A percentile compares a stretch with the other conserved stretches of the same genome.
phyloP scores from a whole-genome alignment of 2,888 invertebrate species.

The Platypus cylindrus region DNA sequence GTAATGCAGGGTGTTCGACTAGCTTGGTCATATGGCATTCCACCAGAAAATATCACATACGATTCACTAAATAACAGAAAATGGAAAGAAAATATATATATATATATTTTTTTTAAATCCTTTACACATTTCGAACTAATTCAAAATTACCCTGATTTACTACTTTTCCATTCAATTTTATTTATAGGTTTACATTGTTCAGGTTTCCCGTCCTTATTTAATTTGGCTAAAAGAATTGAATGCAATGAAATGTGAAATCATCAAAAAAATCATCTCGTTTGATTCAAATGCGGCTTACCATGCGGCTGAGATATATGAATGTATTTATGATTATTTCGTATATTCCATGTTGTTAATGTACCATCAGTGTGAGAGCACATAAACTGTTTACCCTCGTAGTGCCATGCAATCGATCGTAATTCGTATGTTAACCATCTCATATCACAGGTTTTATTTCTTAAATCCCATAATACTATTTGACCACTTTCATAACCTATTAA shows the following conservation, averaged over 20 bases:
- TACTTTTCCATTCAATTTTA: conserved; percentile 91
- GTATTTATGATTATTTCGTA: conserved; percentile 64
- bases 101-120: background rate
- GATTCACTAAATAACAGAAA: conserved; percentile 65
- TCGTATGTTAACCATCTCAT: conserved; percentile 68
- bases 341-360: conserved; percentile 86
- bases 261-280: too few species aligned
- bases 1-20: conserved; percentile 88
- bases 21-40: conserved; percentile 82
- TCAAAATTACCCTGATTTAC: conserved; percentile 57
- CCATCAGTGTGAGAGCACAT: conserved; percentile 95
- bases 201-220: conserved; percentile 81
- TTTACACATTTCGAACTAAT: conserved; percentile 1
- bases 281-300: conserved; percentile 51
- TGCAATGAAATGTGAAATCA: too few species aligned
- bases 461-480: conserved; percentile 91
- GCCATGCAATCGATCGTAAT: conserved; percentile 87
- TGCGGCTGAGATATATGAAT: conserved; percentile 80
- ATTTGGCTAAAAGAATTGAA: conserved; percentile 56
- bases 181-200: conserved; percentile 91
- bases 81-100: conserved; percentile 7
- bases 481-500: conserved; percentile 94
- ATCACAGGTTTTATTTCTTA: conserved; percentile 75
- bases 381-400: conserved; percentile 94
- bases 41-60: conserved; percentile 94